Conservation (phyloP, 2,888 invertebrate species). For the Eupelmus urozonus region DNA sequence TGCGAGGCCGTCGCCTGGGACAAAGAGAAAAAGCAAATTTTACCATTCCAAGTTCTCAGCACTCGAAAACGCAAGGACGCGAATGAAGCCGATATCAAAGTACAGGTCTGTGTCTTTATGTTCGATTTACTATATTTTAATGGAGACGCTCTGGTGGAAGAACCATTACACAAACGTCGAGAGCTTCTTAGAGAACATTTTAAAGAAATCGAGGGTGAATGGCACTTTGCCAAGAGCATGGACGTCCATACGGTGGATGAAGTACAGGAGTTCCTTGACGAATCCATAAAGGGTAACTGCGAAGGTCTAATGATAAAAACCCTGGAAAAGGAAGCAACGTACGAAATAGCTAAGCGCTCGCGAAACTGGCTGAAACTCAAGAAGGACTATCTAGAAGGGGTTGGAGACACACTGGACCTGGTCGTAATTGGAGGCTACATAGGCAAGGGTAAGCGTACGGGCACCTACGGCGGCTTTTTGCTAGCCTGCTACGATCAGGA, state of each 20-base stretch:
- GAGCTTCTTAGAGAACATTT: slow-evolving; percentile 85
- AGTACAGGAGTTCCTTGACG: slow-evolving; percentile 95
- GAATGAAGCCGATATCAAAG: slow-evolving; percentile 86
- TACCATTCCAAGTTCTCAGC: slow-evolving; percentile 97
- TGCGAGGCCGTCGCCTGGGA: slow-evolving; percentile 99
- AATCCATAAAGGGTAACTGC: slow-evolving; percentile 96
- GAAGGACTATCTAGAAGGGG: slow-evolving; percentile 97
- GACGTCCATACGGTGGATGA: slow-evolving; percentile 93
- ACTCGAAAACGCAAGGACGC: slow-evolving; percentile 96
- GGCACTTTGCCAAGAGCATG: slow-evolving; percentile 90
- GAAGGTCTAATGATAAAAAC: slow-evolving; percentile 99
- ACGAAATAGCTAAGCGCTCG: slow-evolving; percentile 97
- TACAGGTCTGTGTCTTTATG: slow-evolving; percentile 96
- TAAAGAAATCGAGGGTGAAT: slow-evolving; percentile 86
- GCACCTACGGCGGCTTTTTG: slow-evolving; percentile 95
- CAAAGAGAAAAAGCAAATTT: slow-evolving; percentile 88
- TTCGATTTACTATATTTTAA: slow-evolving; percentile 97
- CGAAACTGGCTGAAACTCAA: slow-evolving; percentile 97
- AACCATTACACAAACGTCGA: slow-evolving; percentile 88
- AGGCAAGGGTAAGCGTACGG: slow-evolving; percentile 95
- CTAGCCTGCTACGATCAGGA: slow-evolving; percentile 94
- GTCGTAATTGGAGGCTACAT: slow-evolving; percentile 96
- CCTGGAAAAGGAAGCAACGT: slow-evolving; percentile 90
- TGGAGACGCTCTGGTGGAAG: slow-evolving; percentile 88
- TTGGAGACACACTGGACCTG: slow-evolving; percentile 96